Evolutionary conservation across 2,797 vertebrate genomes (phyloP).

Genomic region (Zalophus californianus): DNA sequence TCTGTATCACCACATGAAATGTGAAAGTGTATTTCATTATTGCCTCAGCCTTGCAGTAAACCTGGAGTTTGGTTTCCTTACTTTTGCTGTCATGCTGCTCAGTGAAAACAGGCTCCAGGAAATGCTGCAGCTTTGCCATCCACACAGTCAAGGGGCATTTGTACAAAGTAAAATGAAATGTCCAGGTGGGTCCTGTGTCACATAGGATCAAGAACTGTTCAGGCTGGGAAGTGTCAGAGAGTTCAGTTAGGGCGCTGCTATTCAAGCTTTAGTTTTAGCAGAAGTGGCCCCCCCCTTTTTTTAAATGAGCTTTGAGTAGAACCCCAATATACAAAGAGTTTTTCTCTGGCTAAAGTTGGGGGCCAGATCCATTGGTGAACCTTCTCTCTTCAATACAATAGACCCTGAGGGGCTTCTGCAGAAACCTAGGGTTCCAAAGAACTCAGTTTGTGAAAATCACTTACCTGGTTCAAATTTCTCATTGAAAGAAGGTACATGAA

Average conservation of each 20-base stretch:
- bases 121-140: not conserved
- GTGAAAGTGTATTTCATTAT: constrained; percentile 35
- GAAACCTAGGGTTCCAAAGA: constrained; percentile 29
- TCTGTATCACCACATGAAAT: not conserved
- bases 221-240: not conserved
- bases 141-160: not conserved
- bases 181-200: not conserved
- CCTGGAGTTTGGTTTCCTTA: not conserved
- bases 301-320: not conserved
- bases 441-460: constrained; percentile 24
- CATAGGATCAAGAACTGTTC: not conserved
- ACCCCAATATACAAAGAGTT: not conserved
- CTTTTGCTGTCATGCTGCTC: not conserved
- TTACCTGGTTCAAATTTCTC: not conserved
- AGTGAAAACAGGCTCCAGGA: not conserved
- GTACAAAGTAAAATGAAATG: not conserved
- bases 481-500: constrained; percentile 46
- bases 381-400: not conserved
- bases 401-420: not conserved
- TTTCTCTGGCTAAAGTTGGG: constrained; percentile 33
- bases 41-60: not conserved
- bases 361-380: not conserved
- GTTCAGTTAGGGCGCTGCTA: not conserved
- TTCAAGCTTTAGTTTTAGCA: constrained; percentile 42
- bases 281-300: not conserved